A percentile compares a stretch with the other conserved stretches of the same genome.
Evolutionary conservation across 2,888 invertebrate species (phyloP).

Genomic region (Lepidochitona cinerea): DNA sequence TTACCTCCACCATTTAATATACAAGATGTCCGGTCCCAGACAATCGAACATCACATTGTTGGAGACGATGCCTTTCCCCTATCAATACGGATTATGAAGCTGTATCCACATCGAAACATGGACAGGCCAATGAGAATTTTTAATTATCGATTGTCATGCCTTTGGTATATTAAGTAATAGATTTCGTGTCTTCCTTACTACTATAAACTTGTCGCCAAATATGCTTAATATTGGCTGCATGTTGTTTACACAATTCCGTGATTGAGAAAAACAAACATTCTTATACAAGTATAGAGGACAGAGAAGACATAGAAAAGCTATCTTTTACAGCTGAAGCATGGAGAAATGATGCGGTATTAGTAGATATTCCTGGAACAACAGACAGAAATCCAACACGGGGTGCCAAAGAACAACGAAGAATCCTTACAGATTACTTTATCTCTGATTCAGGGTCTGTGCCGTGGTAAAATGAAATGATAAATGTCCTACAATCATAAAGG

Average conservation of each 20-base stretch:
- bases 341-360: constrained; percentile 4
- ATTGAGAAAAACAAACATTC: neutral
- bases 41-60: constrained; percentile 11
- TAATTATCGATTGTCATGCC: constrained; percentile 9
- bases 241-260: constrained; percentile 9
- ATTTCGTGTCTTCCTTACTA: constrained; percentile 8
- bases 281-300: neutral
- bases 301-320: neutral
- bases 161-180: constrained; percentile 10
- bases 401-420: neutral
- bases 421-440: neutral
- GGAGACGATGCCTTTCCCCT: constrained; percentile 22
- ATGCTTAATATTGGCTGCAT: constrained; percentile 1
- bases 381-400: neutral
- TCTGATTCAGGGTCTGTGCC: constrained; percentile 8
- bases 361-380: neutral
- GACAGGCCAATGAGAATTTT: constrained; percentile 10
- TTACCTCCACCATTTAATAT: constrained; percentile 6
- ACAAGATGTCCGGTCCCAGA: neutral
- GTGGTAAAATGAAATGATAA: constrained; percentile 5
- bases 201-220: constrained; percentile 7
- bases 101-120: constrained; percentile 11
- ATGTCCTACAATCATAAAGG: too few relatives aligned
- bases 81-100: constrained; percentile 10
- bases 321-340: neutral